phyloP scores from a whole-genome alignment of 2,113 vertebrate genomes.

The Elanoides forficatus region DNA sequence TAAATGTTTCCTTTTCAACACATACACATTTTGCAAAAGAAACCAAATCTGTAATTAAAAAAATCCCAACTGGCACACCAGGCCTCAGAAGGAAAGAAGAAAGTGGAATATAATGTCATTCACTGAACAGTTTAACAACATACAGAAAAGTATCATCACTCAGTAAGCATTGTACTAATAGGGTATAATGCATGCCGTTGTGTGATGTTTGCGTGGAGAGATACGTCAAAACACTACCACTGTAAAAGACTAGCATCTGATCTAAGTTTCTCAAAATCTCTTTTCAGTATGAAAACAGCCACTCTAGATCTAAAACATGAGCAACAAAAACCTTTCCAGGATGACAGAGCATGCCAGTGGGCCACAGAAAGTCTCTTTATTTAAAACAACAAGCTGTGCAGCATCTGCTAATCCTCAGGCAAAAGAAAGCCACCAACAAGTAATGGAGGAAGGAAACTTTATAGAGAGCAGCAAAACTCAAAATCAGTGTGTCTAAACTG shows the following conservation, averaged over 20 bases:
- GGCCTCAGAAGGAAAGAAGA: neutral
- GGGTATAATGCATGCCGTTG: neutral
- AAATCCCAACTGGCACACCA: neutral
- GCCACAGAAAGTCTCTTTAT: neutral
- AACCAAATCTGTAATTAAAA: neutral
- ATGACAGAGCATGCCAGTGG: neutral
- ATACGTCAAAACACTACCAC: neutral
- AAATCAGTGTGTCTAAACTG: neutral
- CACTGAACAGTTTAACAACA: neutral
- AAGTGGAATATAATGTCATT: neutral
- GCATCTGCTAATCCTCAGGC: neutral
- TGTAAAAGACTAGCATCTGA: neutral
- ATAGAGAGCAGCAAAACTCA: neutral
- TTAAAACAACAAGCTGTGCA: neutral
- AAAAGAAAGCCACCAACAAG: neutral
- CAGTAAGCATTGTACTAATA: neutral
- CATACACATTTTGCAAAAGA: neutral
- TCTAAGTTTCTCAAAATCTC: neutral
- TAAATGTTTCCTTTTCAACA: neutral
- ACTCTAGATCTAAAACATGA: neutral
- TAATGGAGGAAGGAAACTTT: neutral
- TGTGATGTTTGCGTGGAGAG: neutral
- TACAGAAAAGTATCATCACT: neutral
- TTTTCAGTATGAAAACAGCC: neutral
- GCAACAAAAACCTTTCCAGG: neutral